phyloP scores from a whole-genome alignment of 2,797 vertebrate species.

The Orientallactaga sibirica region DNA sequence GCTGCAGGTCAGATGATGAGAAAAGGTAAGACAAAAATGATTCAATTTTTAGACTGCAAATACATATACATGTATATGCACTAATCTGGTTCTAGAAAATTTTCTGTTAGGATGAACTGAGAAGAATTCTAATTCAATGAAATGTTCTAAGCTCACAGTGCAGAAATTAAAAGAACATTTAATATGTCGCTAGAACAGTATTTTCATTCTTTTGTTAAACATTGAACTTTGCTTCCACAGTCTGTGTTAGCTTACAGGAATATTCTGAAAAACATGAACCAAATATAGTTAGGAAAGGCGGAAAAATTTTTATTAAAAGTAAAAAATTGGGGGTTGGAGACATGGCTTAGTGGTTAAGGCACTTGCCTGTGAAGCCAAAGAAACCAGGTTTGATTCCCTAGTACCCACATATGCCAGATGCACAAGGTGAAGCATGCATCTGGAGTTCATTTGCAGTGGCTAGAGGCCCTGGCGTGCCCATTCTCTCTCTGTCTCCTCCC shows the following conservation, averaged over 20 bases:
- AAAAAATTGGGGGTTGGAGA: neutral
- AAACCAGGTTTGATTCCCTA: too few relatives aligned
- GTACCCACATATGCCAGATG: too few relatives aligned
- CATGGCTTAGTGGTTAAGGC: too few relatives aligned
- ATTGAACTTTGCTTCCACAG: slow-evolving; percentile 51
- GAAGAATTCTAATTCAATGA: slow-evolving; percentile 33
- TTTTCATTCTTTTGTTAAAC: slow-evolving; percentile 67
- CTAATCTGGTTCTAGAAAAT: slow-evolving; percentile 60
- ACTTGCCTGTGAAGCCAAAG: too few relatives aligned
- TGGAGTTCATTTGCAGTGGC: too few relatives aligned
- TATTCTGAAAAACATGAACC: slow-evolving; percentile 54
- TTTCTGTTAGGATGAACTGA: slow-evolving; percentile 23
- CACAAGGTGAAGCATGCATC: too few relatives aligned
- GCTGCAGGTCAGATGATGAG: slow-evolving; percentile 84
- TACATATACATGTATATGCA: neutral
- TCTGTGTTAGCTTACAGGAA: slow-evolving; percentile 63
- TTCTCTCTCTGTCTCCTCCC: too few relatives aligned
- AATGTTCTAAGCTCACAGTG: slow-evolving; percentile 43
- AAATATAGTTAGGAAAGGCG: slow-evolving; percentile 48
- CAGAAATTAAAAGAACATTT: slow-evolving; percentile 58
- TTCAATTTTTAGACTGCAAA: slow-evolving; percentile 40
- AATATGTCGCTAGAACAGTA: neutral
- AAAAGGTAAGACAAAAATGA: slow-evolving; percentile 35
- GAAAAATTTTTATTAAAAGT: slow-evolving; percentile 54
- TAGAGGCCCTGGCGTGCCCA: too few relatives aligned